Conservation (phyloP, 1,140 invertebrate genomes). For the Leguminivora glycinivorella region DNA sequence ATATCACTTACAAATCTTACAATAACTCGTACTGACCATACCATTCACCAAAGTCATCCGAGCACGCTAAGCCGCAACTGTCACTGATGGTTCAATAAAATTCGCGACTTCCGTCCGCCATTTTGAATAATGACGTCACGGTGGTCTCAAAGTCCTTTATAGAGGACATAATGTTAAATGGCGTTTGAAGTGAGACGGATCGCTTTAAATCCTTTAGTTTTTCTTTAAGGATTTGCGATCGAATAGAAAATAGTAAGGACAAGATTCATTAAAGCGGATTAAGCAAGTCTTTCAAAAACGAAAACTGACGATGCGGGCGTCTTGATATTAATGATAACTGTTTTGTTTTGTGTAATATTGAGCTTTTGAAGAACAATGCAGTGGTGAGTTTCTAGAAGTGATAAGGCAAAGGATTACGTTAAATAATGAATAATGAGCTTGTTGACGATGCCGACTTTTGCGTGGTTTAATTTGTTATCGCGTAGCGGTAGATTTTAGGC, state of each 20-base stretch:
- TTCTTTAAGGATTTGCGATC: background rate
- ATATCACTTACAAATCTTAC: conserved; percentile 20
- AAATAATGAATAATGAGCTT: background rate
- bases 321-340: background rate
- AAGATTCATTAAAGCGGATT: background rate
- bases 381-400: background rate
- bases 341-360: background rate
- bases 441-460: background rate
- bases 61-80: conserved; percentile 21
- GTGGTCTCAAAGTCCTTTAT: background rate
- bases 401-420: background rate
- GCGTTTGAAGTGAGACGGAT: conserved; percentile 2
- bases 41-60: background rate
- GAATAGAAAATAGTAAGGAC: background rate
- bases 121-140: conserved; percentile 8
- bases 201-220: background rate
- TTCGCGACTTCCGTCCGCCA: background rate
- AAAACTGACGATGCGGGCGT: background rate
- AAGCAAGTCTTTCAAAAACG: background rate
- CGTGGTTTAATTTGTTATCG: background rate
- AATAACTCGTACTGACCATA: conserved; percentile 1
- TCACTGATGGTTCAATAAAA: conserved; percentile 4
- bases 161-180: background rate
- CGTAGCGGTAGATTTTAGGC: background rate
- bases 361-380: background rate